Evolutionary conservation across 2,797 vertebrate species (phyloP).

Genomic region (Anabacerthia variegaticeps): DNA sequence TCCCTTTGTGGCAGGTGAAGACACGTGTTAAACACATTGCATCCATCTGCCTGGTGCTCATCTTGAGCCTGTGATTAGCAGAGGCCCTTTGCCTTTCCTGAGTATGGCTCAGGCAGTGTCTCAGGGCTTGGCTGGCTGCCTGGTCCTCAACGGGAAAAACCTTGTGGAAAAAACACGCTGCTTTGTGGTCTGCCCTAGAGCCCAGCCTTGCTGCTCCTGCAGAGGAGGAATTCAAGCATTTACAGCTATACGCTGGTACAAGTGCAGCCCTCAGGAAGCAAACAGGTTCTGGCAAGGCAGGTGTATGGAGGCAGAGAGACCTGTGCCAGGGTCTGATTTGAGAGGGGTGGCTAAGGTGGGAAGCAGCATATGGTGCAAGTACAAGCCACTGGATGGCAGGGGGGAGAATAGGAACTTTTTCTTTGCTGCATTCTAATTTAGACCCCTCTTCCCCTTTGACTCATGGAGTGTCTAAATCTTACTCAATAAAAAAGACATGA

Average conservation of each 20-base stretch:
- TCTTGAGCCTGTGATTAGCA: not conserved
- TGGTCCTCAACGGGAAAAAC: not conserved
- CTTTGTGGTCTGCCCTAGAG: not conserved
- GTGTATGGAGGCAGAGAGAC: not conserved
- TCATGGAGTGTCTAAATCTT: not conserved
- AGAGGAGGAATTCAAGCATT: not conserved
- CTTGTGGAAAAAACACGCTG: fast-evolving
- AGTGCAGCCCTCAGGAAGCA: not conserved
- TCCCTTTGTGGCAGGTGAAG: not conserved
- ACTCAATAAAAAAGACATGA: not conserved
- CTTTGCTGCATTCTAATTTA: not conserved
- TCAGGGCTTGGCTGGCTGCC: not conserved
- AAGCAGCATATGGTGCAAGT: not conserved
- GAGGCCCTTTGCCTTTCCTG: not conserved
- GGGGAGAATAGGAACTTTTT: not conserved
- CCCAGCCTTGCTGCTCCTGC: not conserved
- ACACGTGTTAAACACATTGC: fast-evolving
- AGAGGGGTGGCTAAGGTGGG: not conserved
- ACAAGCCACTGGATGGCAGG: not conserved
- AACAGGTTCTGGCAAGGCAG: not conserved
- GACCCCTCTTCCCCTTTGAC: not conserved
- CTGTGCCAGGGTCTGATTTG: not conserved
- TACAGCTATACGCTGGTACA: fast-evolving
- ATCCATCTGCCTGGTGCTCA: not conserved
- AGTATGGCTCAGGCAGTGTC: fast-evolving